Conservation (phyloP, 2,888 invertebrate species). For the Drosophila antonietae region DNA sequence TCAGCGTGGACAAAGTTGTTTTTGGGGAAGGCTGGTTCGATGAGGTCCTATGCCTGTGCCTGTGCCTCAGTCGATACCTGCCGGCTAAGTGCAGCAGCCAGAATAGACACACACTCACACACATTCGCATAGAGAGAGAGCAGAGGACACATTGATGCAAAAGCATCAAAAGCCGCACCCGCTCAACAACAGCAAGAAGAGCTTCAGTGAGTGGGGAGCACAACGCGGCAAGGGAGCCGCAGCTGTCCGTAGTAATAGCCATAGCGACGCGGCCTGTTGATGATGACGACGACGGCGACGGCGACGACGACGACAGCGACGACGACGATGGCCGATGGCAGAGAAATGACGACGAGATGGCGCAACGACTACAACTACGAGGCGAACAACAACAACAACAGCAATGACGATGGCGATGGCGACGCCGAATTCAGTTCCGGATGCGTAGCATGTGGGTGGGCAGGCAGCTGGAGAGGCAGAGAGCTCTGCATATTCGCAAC, state of each 20-base stretch:
- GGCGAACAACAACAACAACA: conserved; percentile 34
- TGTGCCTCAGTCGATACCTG: conserved; percentile 58
- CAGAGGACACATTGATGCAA: conserved; percentile 55
- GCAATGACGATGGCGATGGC: conserved; percentile 42
- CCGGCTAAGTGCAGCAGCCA: conserved; percentile 72
- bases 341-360: conserved; percentile 56
- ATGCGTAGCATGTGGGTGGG: conserved; percentile 65
- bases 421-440: conserved; percentile 66
- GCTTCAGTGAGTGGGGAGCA: conserved; percentile 3
- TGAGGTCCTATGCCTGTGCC: conserved; percentile 27
- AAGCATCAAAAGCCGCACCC: conserved; percentile 79
- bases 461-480: neutral
- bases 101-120: conserved; percentile 39
- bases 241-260: conserved; percentile 61
- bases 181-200: conserved; percentile 55
- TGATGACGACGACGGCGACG: conserved; percentile 35
- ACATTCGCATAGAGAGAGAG: neutral
- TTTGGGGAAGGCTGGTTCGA: conserved; percentile 33
- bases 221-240: conserved; percentile 47
- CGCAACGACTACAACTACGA: conserved; percentile 49
- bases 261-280: conserved; percentile 51
- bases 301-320: conserved; percentile 28
- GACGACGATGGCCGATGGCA: conserved; percentile 46
- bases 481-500: conserved; percentile 23
- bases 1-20: conserved; percentile 63